phyloP scores from a whole-genome alignment of 35 echinoderm and acorn worm genomes.

The Hemicentrotus pulcherrimus region DNA sequence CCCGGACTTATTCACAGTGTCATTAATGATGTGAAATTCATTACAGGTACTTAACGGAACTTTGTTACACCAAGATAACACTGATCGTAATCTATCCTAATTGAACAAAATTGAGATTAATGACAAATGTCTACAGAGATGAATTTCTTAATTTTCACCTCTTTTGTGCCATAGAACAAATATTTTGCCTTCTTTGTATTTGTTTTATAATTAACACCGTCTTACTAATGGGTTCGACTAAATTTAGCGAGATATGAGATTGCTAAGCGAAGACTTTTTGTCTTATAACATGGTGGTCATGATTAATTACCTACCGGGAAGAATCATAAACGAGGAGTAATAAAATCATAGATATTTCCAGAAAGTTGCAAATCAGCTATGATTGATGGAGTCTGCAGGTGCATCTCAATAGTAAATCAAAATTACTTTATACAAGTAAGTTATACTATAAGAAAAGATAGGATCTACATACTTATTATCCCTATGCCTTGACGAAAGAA shows the following conservation, averaged over 20 bases:
- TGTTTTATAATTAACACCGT: neutral
- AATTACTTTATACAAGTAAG: neutral
- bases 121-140: neutral
- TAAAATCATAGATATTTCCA: neutral
- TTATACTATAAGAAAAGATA: neutral
- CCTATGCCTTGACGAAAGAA: too few species aligned
- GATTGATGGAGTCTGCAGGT: neutral
- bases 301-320: neutral
- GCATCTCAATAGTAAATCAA: neutral
- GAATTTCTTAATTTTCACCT: neutral
- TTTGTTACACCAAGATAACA: neutral
- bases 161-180: neutral
- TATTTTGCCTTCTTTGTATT: neutral
- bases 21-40: neutral
- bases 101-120: neutral
- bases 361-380: neutral
- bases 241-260: neutral
- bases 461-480: too few species aligned
- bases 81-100: neutral
- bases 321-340: neutral
- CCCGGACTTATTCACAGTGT: neutral
- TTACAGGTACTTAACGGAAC: neutral
- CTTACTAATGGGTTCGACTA: neutral
- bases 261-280: neutral
- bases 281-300: neutral